A percentile compares a stretch with the other conserved stretches of the same genome.
These are phyloP conservation scores for Chascanopsetta lugubris DNA, from an alignment of 2,113 vertebrate species.

Conservation along the genomic window DNA sequence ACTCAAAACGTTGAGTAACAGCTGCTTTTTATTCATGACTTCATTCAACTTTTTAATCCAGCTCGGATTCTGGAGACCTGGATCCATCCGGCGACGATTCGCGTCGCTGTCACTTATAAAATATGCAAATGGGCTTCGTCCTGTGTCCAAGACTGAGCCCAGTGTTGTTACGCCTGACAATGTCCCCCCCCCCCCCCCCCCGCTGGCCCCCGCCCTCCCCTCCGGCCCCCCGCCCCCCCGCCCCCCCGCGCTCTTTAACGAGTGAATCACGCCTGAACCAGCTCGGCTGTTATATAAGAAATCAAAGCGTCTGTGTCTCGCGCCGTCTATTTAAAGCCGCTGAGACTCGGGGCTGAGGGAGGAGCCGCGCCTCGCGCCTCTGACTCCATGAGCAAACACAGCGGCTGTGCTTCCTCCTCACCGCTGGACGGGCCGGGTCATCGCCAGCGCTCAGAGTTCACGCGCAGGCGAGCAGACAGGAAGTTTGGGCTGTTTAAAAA, in stretches of 20 bases:
- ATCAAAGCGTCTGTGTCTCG: conserved; percentile 40
- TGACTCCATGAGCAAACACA: conserved; percentile 43
- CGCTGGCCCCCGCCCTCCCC: no score
- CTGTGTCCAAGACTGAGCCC: no score
- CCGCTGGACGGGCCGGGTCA: conserved; percentile 46
- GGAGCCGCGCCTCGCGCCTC: conserved; percentile 49
- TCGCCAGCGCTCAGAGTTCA: conserved; percentile 6
- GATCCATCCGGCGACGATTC: no score
- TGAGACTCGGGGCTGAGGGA: conserved; percentile 49
- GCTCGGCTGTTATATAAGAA: conserved; percentile 54
- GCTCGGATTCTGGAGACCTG: no score
- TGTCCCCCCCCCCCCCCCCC: background rate
- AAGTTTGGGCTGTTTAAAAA: background rate
- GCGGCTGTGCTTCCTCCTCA: conserved; percentile 12
- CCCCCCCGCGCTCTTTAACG: conserved; percentile 18
- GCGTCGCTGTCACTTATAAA: no score
- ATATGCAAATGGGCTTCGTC: background rate
- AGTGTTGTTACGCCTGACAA: no score
- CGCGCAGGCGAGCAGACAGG: background rate
- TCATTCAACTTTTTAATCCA: no score
- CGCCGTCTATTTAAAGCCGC: conserved; percentile 58
- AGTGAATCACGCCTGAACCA: conserved; percentile 39
- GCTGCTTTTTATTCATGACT: no score
- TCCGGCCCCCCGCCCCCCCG: no score
- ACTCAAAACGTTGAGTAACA: no score